A percentile compares a stretch with the other conserved stretches of the same genome.
Conservation (phyloP, 2,888 invertebrate species). For the Eupithecia abbreviata region DNA sequence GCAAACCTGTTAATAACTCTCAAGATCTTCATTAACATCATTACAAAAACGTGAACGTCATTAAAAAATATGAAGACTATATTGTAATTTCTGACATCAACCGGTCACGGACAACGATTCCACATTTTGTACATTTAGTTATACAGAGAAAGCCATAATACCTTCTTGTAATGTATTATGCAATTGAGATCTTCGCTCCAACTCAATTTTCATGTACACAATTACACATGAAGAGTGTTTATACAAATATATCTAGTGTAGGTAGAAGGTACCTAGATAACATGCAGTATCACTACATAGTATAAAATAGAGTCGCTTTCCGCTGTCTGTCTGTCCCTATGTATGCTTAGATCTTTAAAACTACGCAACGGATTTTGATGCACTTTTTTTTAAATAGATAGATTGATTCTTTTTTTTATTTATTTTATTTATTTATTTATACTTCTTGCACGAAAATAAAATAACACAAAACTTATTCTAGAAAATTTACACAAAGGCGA, state of each 20-base stretch:
- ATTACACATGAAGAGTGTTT: neutral
- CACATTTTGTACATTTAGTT: constrained; percentile 63
- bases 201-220: constrained; percentile 23
- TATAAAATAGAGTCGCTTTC: too few relatives aligned
- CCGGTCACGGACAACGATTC: constrained; percentile 70
- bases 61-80: constrained; percentile 29
- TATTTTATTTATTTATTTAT: too few relatives aligned
- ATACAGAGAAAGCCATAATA: constrained; percentile 70
- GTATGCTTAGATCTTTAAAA: too few relatives aligned
- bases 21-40: constrained; percentile 18
- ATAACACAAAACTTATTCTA: too few relatives aligned
- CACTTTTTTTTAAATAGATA: too few relatives aligned
- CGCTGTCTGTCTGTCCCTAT: too few relatives aligned
- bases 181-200: constrained; percentile 52
- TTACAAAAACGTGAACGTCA: constrained; percentile 32
- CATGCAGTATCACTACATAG: neutral
- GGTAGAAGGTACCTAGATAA: neutral
- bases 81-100: constrained; percentile 57
- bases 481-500: too few relatives aligned
- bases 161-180: constrained; percentile 58
- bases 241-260: neutral
- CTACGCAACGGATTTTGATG: too few relatives aligned
- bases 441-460: too few relatives aligned
- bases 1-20: neutral
- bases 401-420: too few relatives aligned